phyloP scores from a whole-genome alignment of 2,113 vertebrate species.

The Vicugna pacos region DNA sequence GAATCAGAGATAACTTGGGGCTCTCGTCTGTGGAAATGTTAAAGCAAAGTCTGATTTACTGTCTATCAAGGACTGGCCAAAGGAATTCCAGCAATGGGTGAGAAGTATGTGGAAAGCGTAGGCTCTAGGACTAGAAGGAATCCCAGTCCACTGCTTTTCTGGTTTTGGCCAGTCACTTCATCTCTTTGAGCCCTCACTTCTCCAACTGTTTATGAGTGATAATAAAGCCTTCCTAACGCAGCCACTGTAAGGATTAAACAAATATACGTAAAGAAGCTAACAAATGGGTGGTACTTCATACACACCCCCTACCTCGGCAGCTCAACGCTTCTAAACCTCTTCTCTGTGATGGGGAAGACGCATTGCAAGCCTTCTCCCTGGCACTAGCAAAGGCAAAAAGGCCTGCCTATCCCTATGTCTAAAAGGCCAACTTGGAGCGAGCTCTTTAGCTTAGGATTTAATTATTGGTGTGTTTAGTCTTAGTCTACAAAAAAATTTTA shows the following conservation, averaged over 20 bases:
- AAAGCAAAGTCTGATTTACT: background rate
- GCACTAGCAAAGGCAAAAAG: background rate
- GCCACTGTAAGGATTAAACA: background rate
- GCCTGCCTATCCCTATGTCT: too few species aligned
- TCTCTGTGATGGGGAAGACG: background rate
- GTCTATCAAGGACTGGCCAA: background rate
- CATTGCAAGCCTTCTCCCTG: background rate
- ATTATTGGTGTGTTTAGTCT: background rate
- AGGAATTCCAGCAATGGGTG: background rate
- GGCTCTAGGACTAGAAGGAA: background rate
- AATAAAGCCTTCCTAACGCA: background rate
- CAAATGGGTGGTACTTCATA: background rate
- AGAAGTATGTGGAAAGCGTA: background rate
- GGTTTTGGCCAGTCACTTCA: background rate
- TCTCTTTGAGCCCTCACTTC: background rate
- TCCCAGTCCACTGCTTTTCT: background rate
- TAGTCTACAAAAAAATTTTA: background rate
- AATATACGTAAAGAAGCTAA: background rate
- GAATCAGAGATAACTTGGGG: background rate
- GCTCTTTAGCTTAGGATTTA: background rate
- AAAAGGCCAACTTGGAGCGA: background rate
- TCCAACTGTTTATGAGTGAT: background rate
- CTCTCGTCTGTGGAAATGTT: background rate
- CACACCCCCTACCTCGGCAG: background rate
- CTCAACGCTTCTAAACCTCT: background rate